These are phyloP conservation scores for Hormaphis cornu DNA, from an alignment of 1,140 invertebrate genomes.

Conservation along the genomic window DNA sequence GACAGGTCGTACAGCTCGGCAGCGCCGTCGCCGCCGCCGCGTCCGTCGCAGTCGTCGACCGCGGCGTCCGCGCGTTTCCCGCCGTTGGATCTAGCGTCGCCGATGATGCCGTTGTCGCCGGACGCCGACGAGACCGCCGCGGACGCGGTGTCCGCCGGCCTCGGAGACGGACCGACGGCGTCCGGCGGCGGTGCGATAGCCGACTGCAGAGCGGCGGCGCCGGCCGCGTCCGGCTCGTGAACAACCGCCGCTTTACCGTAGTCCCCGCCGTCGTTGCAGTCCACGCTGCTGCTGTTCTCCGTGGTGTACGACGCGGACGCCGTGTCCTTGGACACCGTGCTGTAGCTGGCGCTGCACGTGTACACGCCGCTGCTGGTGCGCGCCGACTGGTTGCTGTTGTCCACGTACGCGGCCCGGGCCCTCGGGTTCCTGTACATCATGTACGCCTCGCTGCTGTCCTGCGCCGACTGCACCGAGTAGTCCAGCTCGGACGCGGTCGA, in stretches of 20 bases:
- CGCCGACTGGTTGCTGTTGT: slow-evolving; percentile 40
- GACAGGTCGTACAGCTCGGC: slow-evolving; percentile 6
- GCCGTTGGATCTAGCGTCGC: not conserved
- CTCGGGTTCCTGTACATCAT: slow-evolving; percentile 39
- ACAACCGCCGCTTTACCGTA: too few species aligned
- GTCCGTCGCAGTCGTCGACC: not conserved
- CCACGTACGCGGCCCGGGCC: slow-evolving; percentile 39
- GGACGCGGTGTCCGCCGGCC: not conserved
- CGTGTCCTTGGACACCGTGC: not conserved
- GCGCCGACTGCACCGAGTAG: slow-evolving; percentile 46
- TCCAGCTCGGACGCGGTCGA: slow-evolving; percentile 57
- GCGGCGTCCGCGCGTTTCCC: not conserved
- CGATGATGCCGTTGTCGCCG: not conserved
- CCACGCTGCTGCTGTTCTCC: not conserved
- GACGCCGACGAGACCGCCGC: not conserved
- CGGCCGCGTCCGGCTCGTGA: not conserved
- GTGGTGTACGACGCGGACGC: slow-evolving; percentile 12
- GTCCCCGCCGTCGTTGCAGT: not conserved
- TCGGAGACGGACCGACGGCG: not conserved
- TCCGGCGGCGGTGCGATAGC: not conserved
- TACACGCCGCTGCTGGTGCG: slow-evolving; percentile 41
- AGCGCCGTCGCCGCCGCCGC: not conserved
- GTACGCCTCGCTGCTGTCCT: slow-evolving; percentile 39
- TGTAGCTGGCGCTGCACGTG: slow-evolving; percentile 17
- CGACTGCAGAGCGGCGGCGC: not conserved